A percentile compares a stretch with the other conserved stretches of the same genome.
These are phyloP conservation scores for Dermolepida albohirtum DNA, from an alignment of 2,888 invertebrate genomes.

Conservation along the genomic window DNA sequence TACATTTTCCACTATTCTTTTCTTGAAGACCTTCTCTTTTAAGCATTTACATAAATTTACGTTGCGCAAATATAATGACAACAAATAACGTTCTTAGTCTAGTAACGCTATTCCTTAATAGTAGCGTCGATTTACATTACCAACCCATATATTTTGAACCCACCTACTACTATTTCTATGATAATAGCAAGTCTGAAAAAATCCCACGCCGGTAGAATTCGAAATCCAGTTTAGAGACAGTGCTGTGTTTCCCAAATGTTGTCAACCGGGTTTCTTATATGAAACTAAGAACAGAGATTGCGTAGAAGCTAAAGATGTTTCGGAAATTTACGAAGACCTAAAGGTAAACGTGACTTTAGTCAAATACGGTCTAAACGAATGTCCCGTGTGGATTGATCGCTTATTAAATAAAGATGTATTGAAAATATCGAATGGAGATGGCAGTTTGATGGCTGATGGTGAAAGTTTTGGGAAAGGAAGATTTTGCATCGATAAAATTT, in stretches of 20 bases:
- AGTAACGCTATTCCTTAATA: slow-evolving; percentile 3
- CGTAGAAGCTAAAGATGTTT: not conserved
- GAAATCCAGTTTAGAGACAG: not conserved
- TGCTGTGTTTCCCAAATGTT: slow-evolving; percentile 16
- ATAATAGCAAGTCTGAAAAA: too few relatives aligned
- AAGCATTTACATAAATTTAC: too few relatives aligned
- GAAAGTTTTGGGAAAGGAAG: not conserved
- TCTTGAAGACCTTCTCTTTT: too few relatives aligned
- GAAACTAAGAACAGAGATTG: slow-evolving; percentile 6
- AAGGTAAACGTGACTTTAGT: not conserved
- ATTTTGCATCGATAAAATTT: slow-evolving; percentile 14
- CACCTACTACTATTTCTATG: not conserved
- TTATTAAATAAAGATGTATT: slow-evolving; percentile 3
- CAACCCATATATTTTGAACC: not conserved
- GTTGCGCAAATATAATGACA: too few relatives aligned
- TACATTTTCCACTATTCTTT: too few relatives aligned
- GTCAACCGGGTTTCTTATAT: not conserved
- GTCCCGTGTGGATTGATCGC: not conserved
- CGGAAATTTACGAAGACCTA: not conserved
- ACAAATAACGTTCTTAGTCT: not conserved
- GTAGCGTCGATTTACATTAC: not conserved
- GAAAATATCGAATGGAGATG: not conserved
- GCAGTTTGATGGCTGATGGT: not conserved
- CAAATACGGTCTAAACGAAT: not conserved
- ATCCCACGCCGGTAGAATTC: not conserved